phyloP scores from a whole-genome alignment of 1,140 invertebrate species.

The Parapsyche elsis region DNA sequence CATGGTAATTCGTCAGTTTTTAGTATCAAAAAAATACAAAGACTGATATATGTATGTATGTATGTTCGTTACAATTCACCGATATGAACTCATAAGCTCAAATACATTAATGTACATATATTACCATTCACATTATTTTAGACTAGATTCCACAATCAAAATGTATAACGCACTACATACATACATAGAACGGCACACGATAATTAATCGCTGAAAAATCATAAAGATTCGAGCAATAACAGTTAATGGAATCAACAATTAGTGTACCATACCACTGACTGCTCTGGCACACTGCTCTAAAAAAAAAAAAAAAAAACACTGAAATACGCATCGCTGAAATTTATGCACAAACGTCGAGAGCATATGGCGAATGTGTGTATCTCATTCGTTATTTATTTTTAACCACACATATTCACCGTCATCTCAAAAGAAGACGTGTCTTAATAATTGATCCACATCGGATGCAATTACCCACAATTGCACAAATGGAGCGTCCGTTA shows the following conservation, averaged over 20 bases:
- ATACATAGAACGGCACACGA: too few relatives aligned
- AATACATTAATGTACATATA: too few relatives aligned
- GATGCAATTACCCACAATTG: not conserved
- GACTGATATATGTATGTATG: too few relatives aligned
- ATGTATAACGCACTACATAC: too few relatives aligned
- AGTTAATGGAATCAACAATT: slow-evolving; percentile 31
- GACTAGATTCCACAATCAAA: too few relatives aligned
- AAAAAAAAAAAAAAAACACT: too few relatives aligned
- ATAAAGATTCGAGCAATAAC: slow-evolving; percentile 9
- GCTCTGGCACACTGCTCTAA: slow-evolving; percentile 33
- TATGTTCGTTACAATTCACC: too few relatives aligned
- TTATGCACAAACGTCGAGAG: slow-evolving; percentile 18
- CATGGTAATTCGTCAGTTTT: too few relatives aligned
- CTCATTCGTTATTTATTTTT: not conserved
- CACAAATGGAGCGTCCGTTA: slow-evolving; percentile 9
- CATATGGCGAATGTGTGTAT: slow-evolving; percentile 14
- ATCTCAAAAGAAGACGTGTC: not conserved
- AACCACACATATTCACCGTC: not conserved
- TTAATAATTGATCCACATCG: slow-evolving; percentile 9
- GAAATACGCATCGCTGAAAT: slow-evolving; percentile 33
- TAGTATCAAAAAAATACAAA: too few relatives aligned
- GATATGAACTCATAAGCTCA: too few relatives aligned
- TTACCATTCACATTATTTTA: too few relatives aligned
- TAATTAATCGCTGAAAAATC: too few relatives aligned
- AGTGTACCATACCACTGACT: slow-evolving; percentile 27